Evolutionary conservation across 2,797 vertebrate species (phyloP).

Genomic region (Ctenopoma multispine): DNA sequence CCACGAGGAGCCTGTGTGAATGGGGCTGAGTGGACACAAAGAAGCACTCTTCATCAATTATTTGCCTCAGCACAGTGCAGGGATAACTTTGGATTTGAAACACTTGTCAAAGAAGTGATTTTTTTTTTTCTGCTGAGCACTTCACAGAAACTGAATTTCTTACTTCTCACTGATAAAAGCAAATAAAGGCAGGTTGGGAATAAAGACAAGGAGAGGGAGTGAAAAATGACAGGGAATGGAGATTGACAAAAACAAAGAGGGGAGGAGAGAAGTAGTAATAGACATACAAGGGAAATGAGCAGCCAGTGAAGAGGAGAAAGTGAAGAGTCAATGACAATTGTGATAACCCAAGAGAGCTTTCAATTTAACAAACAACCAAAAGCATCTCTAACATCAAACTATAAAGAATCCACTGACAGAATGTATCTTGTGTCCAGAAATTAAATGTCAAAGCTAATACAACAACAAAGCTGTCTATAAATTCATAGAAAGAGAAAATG

Average conservation of each 20-base stretch:
- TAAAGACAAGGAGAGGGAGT: constrained; percentile 7
- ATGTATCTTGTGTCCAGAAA: constrained; percentile 12
- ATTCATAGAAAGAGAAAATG: constrained; percentile 11
- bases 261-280: constrained; percentile 10
- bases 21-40: constrained; percentile 44
- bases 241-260: constrained; percentile 35
- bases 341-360: constrained; percentile 18
- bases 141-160: constrained; percentile 53
- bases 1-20: constrained; percentile 34
- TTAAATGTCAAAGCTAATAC: constrained; percentile 26
- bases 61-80: constrained; percentile 54
- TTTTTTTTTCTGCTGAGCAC: constrained; percentile 25
- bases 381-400: constrained; percentile 32
- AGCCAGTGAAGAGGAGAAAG: constrained; percentile 11
- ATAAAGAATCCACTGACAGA: constrained; percentile 23
- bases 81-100: constrained; percentile 58
- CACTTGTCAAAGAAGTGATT: constrained; percentile 54
- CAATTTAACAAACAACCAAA: constrained; percentile 21
- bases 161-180: constrained; percentile 47
- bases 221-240: constrained; percentile 40
- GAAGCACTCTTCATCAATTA: constrained; percentile 74
- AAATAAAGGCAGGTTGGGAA: constrained; percentile 24
- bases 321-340: constrained; percentile 18
- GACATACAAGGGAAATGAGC: constrained; percentile 24
- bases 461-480: constrained; percentile 38